phyloP scores from a whole-genome alignment of 2,797 vertebrate species.

The Leptodactylus fallax region DNA sequence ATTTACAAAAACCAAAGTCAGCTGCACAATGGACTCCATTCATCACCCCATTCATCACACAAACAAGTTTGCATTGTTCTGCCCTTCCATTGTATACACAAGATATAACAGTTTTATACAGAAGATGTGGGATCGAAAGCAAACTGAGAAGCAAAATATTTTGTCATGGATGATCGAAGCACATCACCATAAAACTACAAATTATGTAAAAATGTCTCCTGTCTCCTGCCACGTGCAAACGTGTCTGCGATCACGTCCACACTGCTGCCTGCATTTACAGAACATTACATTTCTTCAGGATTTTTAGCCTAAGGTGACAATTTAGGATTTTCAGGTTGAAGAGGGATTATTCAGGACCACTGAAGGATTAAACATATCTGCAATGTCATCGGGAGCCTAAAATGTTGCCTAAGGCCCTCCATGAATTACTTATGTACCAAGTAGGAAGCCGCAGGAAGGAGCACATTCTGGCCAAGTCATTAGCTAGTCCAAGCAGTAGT shows the following conservation, averaged over 20 bases:
- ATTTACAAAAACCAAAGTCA: background rate
- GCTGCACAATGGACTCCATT: background rate
- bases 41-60: background rate
- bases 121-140: slow-evolving; percentile 11
- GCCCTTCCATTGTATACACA: background rate
- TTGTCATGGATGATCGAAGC: slow-evolving; percentile 3
- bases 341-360: background rate
- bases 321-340: background rate
- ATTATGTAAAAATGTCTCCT: background rate
- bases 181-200: background rate
- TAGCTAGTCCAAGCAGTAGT: too few relatives aligned
- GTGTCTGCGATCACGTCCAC: slow-evolving; percentile 20
- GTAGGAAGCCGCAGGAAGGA: too few relatives aligned
- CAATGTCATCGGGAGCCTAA: background rate
- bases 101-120: slow-evolving; percentile 5
- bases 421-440: background rate
- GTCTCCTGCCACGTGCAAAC: background rate
- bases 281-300: background rate
- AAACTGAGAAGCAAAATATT: slow-evolving; percentile 21
- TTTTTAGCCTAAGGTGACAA: background rate
- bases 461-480: too few relatives aligned
- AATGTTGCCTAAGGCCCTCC: background rate
- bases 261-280: background rate
- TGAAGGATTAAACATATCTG: background rate
- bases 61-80: background rate